Base-by-base conservation (phyloP, 2,113 vertebrate genomes). In the Ornithorhynchus anatinus region DNA sequence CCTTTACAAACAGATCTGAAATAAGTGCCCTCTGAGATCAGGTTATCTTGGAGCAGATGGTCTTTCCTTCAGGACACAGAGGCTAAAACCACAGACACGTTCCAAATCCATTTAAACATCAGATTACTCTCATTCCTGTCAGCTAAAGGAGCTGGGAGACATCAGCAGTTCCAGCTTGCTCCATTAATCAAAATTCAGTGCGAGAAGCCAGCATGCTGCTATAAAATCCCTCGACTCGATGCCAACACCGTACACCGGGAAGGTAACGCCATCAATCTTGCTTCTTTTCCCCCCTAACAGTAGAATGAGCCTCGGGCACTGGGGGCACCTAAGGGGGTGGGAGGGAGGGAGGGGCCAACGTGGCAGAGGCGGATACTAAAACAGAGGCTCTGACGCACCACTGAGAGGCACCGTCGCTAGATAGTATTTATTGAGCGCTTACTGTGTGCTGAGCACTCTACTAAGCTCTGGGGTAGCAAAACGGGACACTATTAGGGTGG, bases 181-280 rank as follows among this genome's bases (percentile, higher is more conserved):
- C 72, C 90, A 85, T 89, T 83, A 66, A 82, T 92, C 86, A 88
- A 86, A 77, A 86, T 81, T 84, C 84, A 69, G 80, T 1, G 14
- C 69, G 70, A 79, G 77, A 79, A 87, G 80, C 62, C 87, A 77
- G 27, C 0, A 43, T 44, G 74, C 69, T 54, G 76, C 84, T 72
- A 8, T 56, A 62, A 73, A 66, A 62, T 25, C 76, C 78, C 78
- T 69, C 47, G 69, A 75, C 47, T 81, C 14, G 17, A 25, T 36
- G 79, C 77, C 85, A 79, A 15, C 39, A 68, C 42, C 78, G 52
- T 2, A 52, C 67, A n/a, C 17, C 1, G 36, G 66, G 38, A 70
- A 54, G 61, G 71, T 27, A 36, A 53, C 22, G 44, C 72, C 63
- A 65, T 79, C 81, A 29, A 66, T 80, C 74, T 58, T 33, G 4